Evolutionary conservation across 2,888 invertebrate species (phyloP).

Genomic region (Troides aeacus): DNA sequence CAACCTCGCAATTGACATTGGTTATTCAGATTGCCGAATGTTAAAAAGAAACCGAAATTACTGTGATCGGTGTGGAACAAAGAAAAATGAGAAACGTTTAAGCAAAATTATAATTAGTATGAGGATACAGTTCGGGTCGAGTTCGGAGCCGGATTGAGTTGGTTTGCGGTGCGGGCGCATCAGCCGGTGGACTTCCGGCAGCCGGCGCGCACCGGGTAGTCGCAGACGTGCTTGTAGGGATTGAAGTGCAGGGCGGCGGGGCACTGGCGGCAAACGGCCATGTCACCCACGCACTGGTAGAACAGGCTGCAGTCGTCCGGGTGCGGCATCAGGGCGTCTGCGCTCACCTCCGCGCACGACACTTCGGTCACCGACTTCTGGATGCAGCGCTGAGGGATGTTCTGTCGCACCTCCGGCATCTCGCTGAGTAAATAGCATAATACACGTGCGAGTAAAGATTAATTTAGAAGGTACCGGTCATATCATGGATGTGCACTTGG

Average conservation of each 20-base stretch:
- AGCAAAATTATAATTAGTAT: not conserved
- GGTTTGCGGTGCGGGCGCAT: not conserved
- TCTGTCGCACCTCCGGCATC: not conserved
- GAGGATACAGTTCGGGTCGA: not conserved
- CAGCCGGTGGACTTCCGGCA: slow-evolving; percentile 16
- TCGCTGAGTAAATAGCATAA: not conserved
- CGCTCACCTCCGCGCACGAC: slow-evolving; percentile 35
- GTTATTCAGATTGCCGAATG: too few species aligned
- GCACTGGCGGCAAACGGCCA: slow-evolving; percentile 40
- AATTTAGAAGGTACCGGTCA: too few species aligned
- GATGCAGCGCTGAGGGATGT: slow-evolving; percentile 38
- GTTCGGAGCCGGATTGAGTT: not conserved
- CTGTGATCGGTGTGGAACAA: too few species aligned
- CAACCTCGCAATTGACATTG: too few species aligned
- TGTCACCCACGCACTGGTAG: slow-evolving; percentile 38
- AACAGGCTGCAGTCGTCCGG: slow-evolving; percentile 42
- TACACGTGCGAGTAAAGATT: too few species aligned
- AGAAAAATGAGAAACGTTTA: not conserved
- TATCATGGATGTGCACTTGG: too few species aligned
- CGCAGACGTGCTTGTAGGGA: slow-evolving; percentile 32
- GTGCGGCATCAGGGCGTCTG: slow-evolving; percentile 39
- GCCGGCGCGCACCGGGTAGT: slow-evolving; percentile 28
- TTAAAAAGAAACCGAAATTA: too few species aligned
- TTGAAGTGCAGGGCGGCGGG: slow-evolving; percentile 34
- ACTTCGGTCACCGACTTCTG: slow-evolving; percentile 39